Percentiles rank a stretch among this genome's conserved stretches.
Conservation (phyloP, 2,888 invertebrate genomes). For the Theodoxus fluviatilis region DNA sequence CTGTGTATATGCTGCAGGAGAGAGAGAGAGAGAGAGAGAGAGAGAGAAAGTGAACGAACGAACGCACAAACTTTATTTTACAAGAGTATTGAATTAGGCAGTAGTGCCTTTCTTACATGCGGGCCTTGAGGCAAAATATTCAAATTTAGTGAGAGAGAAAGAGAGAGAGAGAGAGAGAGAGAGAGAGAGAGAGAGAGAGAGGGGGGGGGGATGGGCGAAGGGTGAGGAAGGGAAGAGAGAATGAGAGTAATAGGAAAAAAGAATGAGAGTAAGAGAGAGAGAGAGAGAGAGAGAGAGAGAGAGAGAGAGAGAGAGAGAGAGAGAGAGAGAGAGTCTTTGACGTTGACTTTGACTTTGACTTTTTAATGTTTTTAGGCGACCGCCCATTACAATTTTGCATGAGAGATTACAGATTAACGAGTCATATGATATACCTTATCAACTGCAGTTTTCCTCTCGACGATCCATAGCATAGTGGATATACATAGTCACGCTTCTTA, state of each 20-base stretch:
- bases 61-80: too few species aligned
- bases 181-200: background rate
- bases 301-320: constrained; percentile 2
- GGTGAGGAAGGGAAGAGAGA: background rate
- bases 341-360: too few species aligned
- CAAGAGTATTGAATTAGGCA: too few species aligned
- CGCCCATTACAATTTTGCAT: too few species aligned
- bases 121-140: background rate
- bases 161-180: background rate
- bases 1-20: too few species aligned
- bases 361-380: too few species aligned
- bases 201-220: background rate
- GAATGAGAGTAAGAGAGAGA: background rate
- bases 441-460: too few species aligned
- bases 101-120: too few species aligned
- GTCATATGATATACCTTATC: too few species aligned
- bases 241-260: background rate
- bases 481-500: too few species aligned
- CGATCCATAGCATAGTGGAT: too few species aligned
- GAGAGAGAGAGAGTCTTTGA: background rate
- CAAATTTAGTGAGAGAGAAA: background rate
- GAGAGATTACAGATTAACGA: too few species aligned
- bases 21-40: background rate
- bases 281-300: constrained; percentile 2
- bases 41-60: background rate